Evolutionary conservation across 2,888 invertebrate genomes (phyloP), one percentile per base, ranked within the genome.

Genomic region (Hanleya hanleyi): DNA sequence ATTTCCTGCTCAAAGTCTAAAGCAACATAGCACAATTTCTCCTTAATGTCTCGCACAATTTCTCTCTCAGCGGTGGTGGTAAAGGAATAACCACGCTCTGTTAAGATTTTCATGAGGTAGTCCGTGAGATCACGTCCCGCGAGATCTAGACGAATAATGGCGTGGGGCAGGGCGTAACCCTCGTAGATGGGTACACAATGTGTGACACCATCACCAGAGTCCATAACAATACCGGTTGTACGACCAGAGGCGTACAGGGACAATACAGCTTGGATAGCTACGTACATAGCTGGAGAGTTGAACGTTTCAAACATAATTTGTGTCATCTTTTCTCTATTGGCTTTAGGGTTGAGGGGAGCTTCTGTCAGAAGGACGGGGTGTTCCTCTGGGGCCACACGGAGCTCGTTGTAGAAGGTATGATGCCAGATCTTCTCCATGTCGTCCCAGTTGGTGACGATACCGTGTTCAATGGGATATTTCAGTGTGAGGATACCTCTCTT

Each of bases 141-240:
- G 94, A 96, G 94, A 93, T 97, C 96, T 1, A 93, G 92, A 94
- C 96, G 96, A 91, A 96, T 95, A 93, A 97, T 97, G 93, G 97
- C 97, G 90, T 97, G 97, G 91, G 97, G 96, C 84, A 97, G 94
- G 83, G 96, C 96, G 92, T 96, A 96, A 86, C 96, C 84, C 92
- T 97, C 97, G 91, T 97, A 97, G 93, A 97, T 96, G 91, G 97
- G 97, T 75, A 97, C 96, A 69, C 96, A 96, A 94, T 97, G 97
- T 68, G 96, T 96, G 82, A 97, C 97, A 92, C 97, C 97, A 92
- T 97, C 97, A 82, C 97, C 97, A 84, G 96, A 96, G 92, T 97
- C 97, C 90, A 97, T 92, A 79, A 97, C 97, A 92, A 97, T 97
- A 94, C 97, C 97, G 91, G 97, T 97, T 92, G 97, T 97, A 94